Base-by-base conservation (phyloP, 2,113 vertebrate species). In the Myodes glareolus region DNA sequence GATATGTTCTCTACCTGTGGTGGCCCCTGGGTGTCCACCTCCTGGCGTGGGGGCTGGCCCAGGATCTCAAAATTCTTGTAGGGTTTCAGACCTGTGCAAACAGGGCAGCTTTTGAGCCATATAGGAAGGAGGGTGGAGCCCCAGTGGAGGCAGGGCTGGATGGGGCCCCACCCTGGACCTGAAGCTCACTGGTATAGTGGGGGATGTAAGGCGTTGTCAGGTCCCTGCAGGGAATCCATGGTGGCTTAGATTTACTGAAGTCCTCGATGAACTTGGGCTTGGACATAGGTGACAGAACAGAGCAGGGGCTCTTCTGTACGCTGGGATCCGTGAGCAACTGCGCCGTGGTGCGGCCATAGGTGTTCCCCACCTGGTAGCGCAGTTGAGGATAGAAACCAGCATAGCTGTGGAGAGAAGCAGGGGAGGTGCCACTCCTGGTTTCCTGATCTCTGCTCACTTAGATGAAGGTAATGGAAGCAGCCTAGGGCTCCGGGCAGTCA, bases 361-460 rank as follows among this genome's bases (percentile, higher is more conserved):
- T 98, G 47, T 96, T 82, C 9, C 98, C 98, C 47, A 98, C 93
- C 68, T 98, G 98, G 94, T 98, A 98, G 58, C 97, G 98, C 58
- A 98, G 94, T 91, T 98, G 98, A 0, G 98, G 98, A 31, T 97
- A 98, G 86, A 98, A 98, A 36, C 98, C 98, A 0, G 94, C 96
- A 42, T 98, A 98, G 55, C 98, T 98, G 96, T 3, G 3, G 88
- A 39, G 47, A 87, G 39, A 70, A 67, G 45, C 39, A n/a, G 39
- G 68, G n/a, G 47, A 77, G 61, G 33, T 9, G n/a, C 39, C 10
- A 9, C n/a, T n/a, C 75, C 76, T n/a, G 58, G 39, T 23, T 3
- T 2, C 36, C 16, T 5, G 7, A 16, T 58, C 63, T 58, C n/a
- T 9, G 55, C 75, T 88, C 4, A 1, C 55, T 45, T 61, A 36